Conservation (phyloP, 2,797 vertebrate genomes). For the Centroberyx gerrardi region DNA sequence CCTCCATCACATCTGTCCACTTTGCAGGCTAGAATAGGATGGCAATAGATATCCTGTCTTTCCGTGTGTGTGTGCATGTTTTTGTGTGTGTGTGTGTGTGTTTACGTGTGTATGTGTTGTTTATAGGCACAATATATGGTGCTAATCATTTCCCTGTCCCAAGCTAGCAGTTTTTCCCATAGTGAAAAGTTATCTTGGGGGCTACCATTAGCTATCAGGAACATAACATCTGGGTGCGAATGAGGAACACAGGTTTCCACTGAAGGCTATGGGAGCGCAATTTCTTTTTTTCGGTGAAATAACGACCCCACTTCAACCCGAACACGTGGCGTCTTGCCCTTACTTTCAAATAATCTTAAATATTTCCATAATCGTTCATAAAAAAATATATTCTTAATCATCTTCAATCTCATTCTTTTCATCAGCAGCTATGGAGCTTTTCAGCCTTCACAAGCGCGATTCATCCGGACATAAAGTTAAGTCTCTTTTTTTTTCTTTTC, state of each 20-base stretch:
- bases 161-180: conserved; percentile 49
- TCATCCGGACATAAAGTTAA: background rate
- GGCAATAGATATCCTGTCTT: conserved; percentile 70
- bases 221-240: conserved; percentile 27
- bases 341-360: conserved; percentile 41
- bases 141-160: conserved; percentile 55
- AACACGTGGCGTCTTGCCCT: conserved; percentile 34
- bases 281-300: conserved; percentile 16
- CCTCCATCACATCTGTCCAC: conserved; percentile 70
- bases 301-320: conserved; percentile 55
- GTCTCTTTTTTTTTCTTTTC: background rate
- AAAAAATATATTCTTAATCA: conserved; percentile 58
- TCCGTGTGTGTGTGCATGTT: conserved; percentile 43
- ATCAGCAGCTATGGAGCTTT: background rate
- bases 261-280: conserved; percentile 40
- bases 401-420: conserved; percentile 1
- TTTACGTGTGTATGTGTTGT: conserved; percentile 52
- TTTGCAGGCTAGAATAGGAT: conserved; percentile 78
- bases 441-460: conserved; percentile 20
- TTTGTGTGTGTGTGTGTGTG: conserved; percentile 25
- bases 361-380: conserved; percentile 40
- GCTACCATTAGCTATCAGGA: conserved; percentile 41
- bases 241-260: conserved; percentile 42
- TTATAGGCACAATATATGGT: conserved; percentile 77
- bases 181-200: conserved; percentile 9